phyloP scores from a whole-genome alignment of 2,113 vertebrate species.

The Toxotes chatareus region DNA sequence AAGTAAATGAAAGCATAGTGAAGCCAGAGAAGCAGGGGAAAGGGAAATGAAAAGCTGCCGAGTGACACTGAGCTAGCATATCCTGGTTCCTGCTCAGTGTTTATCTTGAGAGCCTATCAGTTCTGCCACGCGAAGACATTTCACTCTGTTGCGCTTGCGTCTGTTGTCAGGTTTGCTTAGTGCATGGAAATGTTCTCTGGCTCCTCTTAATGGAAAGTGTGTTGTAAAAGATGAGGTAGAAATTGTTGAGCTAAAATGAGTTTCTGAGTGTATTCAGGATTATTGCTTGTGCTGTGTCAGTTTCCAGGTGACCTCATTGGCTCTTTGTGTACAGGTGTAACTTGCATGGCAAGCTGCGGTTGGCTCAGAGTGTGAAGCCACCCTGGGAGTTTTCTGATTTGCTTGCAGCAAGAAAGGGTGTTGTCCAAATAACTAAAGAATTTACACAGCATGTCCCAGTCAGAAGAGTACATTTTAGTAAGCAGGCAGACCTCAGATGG shows the following conservation, averaged over 20 bases:
- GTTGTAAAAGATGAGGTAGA: not conserved
- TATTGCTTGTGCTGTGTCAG: not conserved
- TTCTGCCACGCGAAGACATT: not conserved
- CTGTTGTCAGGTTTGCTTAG: not conserved
- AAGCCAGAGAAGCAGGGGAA: not conserved
- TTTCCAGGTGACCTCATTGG: slow-evolving; percentile 42
- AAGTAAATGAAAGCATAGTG: slow-evolving; percentile 1
- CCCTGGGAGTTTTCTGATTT: slow-evolving; percentile 23
- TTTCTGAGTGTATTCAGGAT: not conserved
- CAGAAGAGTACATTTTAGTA: not conserved
- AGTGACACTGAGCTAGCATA: slow-evolving; percentile 34
- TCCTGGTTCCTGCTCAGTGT: slow-evolving; percentile 79
- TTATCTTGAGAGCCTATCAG: slow-evolving; percentile 44
- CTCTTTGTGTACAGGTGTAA: slow-evolving; percentile 45
- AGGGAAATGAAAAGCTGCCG: not conserved
- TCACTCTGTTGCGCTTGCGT: not conserved
- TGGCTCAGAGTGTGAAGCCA: slow-evolving; percentile 20
- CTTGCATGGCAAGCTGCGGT: slow-evolving; percentile 38
- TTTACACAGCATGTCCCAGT: not conserved
- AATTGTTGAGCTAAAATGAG: no score
- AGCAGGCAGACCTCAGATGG: not conserved
- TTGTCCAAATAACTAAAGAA: slow-evolving; percentile 6
- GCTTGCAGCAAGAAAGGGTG: slow-evolving; percentile 38
- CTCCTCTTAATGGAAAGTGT: not conserved
- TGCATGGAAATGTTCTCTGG: not conserved